Evolutionary conservation across 2,113 vertebrate genomes (phyloP).

Genomic region (Regulus satrapa): DNA sequence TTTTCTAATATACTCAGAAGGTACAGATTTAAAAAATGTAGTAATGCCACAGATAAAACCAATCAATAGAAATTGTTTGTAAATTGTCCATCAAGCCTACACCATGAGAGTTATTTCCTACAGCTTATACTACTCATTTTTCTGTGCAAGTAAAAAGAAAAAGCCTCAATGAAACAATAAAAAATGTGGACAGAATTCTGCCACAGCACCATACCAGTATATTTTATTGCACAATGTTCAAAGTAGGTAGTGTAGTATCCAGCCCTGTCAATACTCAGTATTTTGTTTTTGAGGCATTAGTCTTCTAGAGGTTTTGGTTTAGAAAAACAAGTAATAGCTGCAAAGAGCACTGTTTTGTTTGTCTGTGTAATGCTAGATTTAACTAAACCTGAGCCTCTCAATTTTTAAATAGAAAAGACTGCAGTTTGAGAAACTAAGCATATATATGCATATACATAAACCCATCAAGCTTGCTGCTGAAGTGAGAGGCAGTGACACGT

Average conservation of each 20-base stretch:
- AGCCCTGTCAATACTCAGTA: neutral
- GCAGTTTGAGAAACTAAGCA: neutral
- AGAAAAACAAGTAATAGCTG: neutral
- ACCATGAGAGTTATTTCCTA: neutral
- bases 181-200: slow-evolving; percentile 30
- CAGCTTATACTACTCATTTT: neutral
- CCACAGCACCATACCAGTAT: slow-evolving; percentile 6
- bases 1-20: neutral
- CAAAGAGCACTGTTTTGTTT: neutral
- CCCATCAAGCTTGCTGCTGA: neutral
- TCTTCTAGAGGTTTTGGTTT: neutral
- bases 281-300: neutral
- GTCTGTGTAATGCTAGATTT: neutral
- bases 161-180: neutral
- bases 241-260: neutral
- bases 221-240: neutral
- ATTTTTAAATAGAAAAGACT: neutral
- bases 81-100: neutral
- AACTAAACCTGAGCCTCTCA: neutral
- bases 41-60: neutral
- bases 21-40: neutral
- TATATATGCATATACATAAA: neutral
- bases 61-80: neutral
- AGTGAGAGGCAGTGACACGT: neutral
- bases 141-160: neutral